Conservation (phyloP, 2,797 vertebrate genomes). For the Orientallactaga sibirica region DNA sequence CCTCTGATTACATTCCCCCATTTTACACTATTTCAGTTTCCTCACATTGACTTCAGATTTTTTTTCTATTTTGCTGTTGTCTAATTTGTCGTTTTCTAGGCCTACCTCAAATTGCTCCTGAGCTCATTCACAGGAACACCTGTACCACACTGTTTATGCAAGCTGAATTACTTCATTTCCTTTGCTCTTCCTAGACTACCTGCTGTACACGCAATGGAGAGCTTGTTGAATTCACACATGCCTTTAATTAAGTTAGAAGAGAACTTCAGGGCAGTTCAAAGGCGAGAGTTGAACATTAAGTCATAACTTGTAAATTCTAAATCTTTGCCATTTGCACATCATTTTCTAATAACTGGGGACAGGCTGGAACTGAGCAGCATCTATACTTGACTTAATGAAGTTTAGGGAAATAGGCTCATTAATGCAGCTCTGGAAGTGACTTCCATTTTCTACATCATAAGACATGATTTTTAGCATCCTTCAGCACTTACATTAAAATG, state of each 20-base stretch:
- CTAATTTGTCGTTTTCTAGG: slow-evolving; percentile 38
- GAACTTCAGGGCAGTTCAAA: slow-evolving; percentile 78
- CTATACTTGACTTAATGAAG: slow-evolving; percentile 86
- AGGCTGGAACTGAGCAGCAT: slow-evolving; percentile 81
- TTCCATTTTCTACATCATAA: slow-evolving; percentile 87
- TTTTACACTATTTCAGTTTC: slow-evolving; percentile 16
- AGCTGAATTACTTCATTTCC: slow-evolving; percentile 57
- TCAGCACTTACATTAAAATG: slow-evolving; percentile 85
- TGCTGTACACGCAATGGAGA: not conserved
- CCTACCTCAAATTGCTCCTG: slow-evolving; percentile 16
- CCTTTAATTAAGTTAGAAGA: slow-evolving; percentile 65
- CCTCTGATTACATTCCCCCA: not conserved
- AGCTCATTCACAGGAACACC: slow-evolving; percentile 45
- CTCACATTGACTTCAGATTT: not conserved
- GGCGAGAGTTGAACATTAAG: slow-evolving; percentile 73
- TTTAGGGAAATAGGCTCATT: slow-evolving; percentile 86
- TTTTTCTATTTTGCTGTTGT: slow-evolving; percentile 30
- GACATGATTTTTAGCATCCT: slow-evolving; percentile 86
- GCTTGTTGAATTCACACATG: slow-evolving; percentile 40
- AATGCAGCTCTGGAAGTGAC: slow-evolving; percentile 84
- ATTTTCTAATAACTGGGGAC: slow-evolving; percentile 82
- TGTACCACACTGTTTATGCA: slow-evolving; percentile 24
- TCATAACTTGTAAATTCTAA: slow-evolving; percentile 79
- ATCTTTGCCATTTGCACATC: slow-evolving; percentile 66
- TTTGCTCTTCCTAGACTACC: slow-evolving; percentile 66